Evolutionary conservation across 2,888 invertebrate genomes (phyloP).

Genomic region (Sinotaia quadrata): DNA sequence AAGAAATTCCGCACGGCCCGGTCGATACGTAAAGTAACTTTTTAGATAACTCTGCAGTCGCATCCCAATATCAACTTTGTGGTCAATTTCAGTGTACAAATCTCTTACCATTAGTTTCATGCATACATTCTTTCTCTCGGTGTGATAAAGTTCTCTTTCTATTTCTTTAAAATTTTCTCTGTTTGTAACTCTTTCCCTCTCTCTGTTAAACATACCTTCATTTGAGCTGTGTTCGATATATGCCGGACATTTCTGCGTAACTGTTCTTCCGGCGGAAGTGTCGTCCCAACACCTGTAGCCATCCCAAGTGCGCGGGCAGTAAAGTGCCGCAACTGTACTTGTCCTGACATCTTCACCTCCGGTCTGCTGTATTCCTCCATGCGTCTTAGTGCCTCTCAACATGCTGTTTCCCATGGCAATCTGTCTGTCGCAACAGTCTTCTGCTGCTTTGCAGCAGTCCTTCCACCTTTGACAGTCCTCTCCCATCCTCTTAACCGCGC

Average conservation of each 20-base stretch:
- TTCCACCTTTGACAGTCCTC: conserved; percentile 19
- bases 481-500: neutral
- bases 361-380: neutral
- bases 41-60: too few relatives aligned
- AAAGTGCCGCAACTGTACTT: too few relatives aligned
- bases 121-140: too few relatives aligned
- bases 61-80: too few relatives aligned
- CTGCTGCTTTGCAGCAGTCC: conserved; percentile 17
- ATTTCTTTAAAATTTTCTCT: too few relatives aligned
- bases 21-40: too few relatives aligned
- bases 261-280: neutral
- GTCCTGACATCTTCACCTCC: neutral
- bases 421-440: conserved; percentile 17
- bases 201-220: neutral
- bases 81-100: too few relatives aligned
- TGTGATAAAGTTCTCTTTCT: too few relatives aligned
- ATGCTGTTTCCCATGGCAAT: neutral
- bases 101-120: too few relatives aligned
- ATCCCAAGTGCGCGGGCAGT: neutral
- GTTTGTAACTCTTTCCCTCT: too few relatives aligned
- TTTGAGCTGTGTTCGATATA: neutral
- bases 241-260: neutral
- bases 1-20: too few relatives aligned
- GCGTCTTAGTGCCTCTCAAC: neutral
- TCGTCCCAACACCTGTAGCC: neutral